Evolutionary conservation across 2,113 vertebrate genomes (phyloP).

Genomic region (Anguilla rostrata): DNA sequence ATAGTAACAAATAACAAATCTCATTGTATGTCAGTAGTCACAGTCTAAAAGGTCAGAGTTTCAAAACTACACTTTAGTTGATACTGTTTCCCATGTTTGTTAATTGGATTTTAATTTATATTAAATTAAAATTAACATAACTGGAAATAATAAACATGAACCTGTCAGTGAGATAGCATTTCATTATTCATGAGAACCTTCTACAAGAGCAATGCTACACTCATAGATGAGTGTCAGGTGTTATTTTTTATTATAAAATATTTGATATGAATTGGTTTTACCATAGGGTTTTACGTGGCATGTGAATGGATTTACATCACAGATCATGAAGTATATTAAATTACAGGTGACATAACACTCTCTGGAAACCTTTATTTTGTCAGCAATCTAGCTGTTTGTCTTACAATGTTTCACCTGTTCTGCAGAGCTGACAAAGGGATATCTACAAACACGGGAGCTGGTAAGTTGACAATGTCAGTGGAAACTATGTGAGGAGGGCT

Average conservation of each 20-base stretch:
- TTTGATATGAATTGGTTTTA: not conserved
- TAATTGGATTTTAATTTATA: too few species aligned
- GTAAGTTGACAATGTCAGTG: slow-evolving; percentile 49
- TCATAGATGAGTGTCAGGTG: too few species aligned
- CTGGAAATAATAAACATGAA: too few species aligned
- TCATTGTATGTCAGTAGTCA: too few species aligned
- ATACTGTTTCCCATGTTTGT: too few species aligned
- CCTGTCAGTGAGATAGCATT: too few species aligned
- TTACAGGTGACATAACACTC: not conserved
- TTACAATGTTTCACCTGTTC: slow-evolving; percentile 31
- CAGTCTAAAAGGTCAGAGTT: too few species aligned
- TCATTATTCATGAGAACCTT: too few species aligned
- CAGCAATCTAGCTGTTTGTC: not conserved
- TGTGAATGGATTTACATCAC: not conserved
- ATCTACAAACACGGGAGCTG: slow-evolving; percentile 39
- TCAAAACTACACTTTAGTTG: too few species aligned
- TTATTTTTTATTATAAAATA: not conserved
- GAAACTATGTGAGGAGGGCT: not conserved
- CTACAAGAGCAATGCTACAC: too few species aligned
- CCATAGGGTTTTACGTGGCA: not conserved
- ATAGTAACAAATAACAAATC: too few species aligned
- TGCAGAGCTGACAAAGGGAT: slow-evolving; percentile 44
- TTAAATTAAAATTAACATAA: too few species aligned
- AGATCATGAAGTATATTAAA: not conserved
- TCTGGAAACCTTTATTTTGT: not conserved